Percentiles rank a stretch among this genome's conserved stretches.
Evolutionary conservation across 2,888 invertebrate species (phyloP).

Genomic region (Scotopteryx bipunctaria): DNA sequence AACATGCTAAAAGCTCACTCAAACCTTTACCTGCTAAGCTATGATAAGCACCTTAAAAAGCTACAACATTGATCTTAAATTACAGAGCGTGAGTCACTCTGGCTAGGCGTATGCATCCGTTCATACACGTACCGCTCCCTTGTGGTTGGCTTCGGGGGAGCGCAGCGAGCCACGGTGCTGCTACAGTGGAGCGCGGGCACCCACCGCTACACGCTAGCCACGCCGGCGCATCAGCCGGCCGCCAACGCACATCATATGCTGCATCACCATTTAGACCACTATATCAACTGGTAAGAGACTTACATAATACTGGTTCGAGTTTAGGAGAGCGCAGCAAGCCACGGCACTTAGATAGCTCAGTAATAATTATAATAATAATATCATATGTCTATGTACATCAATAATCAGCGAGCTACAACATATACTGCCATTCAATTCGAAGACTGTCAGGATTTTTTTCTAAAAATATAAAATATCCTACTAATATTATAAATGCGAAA

Average conservation of each 20-base stretch:
- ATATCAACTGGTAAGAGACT: conserved; percentile 91
- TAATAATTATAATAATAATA: too few species aligned
- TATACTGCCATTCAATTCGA: too few species aligned
- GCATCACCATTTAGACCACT: conserved; percentile 94
- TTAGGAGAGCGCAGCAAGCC: not conserved
- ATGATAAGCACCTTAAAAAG: not conserved
- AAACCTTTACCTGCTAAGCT: not conserved
- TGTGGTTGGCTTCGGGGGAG: conserved; percentile 83
- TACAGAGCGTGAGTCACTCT: conserved; percentile 83
- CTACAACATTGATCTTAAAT: too few species aligned
- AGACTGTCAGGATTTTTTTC: too few species aligned
- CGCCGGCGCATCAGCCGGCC: conserved; percentile 89
- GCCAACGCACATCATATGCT: conserved; percentile 95
- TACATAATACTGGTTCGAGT: not conserved
- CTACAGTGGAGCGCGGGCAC: conserved; percentile 90
- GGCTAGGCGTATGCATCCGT: conserved; percentile 88
- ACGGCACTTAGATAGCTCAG: too few species aligned
- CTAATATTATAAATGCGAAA: too few species aligned
- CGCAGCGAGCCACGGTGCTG: conserved; percentile 34
- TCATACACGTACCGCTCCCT: conserved; percentile 97
- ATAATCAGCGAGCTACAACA: too few species aligned
- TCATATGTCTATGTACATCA: too few species aligned
- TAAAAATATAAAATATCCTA: too few species aligned
- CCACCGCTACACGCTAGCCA: conserved; percentile 92
- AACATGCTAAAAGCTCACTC: not conserved